These are phyloP conservation scores for Indri indri DNA, from an alignment of 2,113 vertebrate genomes.

Conservation along the genomic window DNA sequence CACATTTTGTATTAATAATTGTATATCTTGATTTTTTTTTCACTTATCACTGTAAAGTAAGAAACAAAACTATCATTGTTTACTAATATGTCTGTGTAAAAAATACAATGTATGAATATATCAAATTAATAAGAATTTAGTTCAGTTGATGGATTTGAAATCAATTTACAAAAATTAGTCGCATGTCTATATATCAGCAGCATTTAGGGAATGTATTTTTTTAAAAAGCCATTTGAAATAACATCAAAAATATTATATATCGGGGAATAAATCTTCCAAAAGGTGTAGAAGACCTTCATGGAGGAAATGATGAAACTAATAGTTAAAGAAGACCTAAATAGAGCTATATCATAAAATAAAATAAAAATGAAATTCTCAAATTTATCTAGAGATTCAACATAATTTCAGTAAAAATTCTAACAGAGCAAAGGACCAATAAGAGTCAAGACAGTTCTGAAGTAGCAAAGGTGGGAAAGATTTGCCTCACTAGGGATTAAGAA, in stretches of 20 bases:
- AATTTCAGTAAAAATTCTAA: not conserved
- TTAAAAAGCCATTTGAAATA: not conserved
- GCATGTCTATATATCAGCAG: not conserved
- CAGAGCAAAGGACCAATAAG: not conserved
- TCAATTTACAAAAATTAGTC: not conserved
- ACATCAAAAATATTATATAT: not conserved
- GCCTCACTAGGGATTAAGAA: not conserved
- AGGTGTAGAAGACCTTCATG: not conserved
- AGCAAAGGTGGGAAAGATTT: not conserved
- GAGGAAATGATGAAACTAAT: not conserved
- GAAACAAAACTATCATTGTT: slow-evolving; percentile 4
- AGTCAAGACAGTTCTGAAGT: not conserved
- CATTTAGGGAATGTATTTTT: not conserved
- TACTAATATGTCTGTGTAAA: not conserved
- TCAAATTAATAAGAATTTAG: slow-evolving; percentile 14
- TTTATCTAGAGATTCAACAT: not conserved
- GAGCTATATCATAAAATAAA: not conserved
- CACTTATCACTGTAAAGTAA: not conserved
- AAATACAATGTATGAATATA: not conserved
- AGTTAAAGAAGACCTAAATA: not conserved
- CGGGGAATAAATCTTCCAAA: not conserved
- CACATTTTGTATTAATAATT: not conserved
- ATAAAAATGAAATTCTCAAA: not conserved
- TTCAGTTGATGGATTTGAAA: not conserved
- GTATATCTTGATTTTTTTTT: not conserved